Evolutionary conservation across 2,113 vertebrate species (phyloP).

Genomic region (Mellivora capensis): DNA sequence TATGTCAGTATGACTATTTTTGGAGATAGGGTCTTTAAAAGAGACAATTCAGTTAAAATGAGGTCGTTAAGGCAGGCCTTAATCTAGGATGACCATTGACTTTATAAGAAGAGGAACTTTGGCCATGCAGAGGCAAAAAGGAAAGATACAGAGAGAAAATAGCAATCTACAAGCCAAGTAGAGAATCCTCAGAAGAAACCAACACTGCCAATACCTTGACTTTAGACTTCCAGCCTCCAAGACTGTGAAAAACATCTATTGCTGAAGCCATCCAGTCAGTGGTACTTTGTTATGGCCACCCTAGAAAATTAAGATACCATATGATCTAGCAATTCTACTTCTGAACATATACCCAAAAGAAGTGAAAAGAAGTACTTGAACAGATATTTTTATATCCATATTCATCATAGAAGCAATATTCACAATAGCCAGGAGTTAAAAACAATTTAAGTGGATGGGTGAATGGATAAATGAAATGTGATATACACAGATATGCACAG

Average conservation of each 20-base stretch:
- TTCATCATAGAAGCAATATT: background rate
- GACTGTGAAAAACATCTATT: background rate
- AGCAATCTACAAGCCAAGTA: background rate
- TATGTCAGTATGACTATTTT: background rate
- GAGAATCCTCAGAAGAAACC: background rate
- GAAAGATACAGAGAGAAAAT: background rate
- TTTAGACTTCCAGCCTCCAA: background rate
- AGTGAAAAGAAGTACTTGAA: background rate
- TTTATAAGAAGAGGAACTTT: background rate
- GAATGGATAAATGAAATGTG: background rate
- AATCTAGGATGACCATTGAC: background rate
- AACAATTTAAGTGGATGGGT: background rate
- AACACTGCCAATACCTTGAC: background rate
- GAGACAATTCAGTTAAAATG: background rate
- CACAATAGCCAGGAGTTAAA: background rate
- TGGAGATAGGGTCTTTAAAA: background rate
- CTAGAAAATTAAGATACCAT: background rate
- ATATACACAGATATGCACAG: background rate
- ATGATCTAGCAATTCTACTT: background rate
- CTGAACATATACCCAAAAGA: background rate
- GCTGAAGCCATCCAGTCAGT: background rate
- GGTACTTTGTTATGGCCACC: background rate
- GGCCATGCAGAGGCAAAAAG: background rate
- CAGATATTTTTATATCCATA: background rate
- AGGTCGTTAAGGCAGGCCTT: background rate